These are phyloP conservation scores for Antigone vipio DNA, from an alignment of 2,113 vertebrate genomes.

Conservation along the genomic window DNA sequence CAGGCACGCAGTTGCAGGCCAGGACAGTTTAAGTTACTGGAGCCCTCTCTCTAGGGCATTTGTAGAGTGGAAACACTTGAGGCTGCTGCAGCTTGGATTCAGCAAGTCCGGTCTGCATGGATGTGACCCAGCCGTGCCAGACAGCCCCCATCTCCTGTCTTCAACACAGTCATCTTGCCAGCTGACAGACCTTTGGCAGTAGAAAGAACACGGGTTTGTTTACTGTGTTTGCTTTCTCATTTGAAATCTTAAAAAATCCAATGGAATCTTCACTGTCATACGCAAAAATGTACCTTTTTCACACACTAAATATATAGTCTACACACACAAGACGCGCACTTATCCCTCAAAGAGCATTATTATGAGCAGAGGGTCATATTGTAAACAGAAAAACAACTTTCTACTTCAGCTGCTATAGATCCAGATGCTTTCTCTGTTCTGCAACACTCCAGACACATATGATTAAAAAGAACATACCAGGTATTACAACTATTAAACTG, in stretches of 20 bases:
- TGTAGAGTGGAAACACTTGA: neutral
- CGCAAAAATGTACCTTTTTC: neutral
- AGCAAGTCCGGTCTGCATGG: neutral
- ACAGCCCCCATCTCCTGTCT: neutral
- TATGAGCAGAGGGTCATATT: neutral
- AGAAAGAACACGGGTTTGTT: neutral
- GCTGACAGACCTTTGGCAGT: neutral
- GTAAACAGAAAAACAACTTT: conserved; percentile 54
- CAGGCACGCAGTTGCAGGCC: neutral
- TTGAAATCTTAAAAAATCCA: neutral
- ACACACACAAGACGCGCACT: neutral
- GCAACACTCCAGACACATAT: conserved; percentile 1
- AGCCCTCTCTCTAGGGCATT: neutral
- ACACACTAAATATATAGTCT: neutral
- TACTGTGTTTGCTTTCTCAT: neutral
- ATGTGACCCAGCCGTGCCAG: neutral
- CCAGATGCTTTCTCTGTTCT: conserved; percentile 59
- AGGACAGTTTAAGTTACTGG: neutral
- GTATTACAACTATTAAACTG: conserved; percentile 45
- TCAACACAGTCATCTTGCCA: neutral
- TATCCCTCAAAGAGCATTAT: neutral
- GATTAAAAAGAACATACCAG: conserved; percentile 49
- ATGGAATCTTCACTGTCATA: neutral
- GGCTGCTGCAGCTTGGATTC: neutral
- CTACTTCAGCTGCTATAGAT: conserved; percentile 31